Conservation (phyloP, 2,113 vertebrate genomes). For the Edolisoma coerulescens region DNA sequence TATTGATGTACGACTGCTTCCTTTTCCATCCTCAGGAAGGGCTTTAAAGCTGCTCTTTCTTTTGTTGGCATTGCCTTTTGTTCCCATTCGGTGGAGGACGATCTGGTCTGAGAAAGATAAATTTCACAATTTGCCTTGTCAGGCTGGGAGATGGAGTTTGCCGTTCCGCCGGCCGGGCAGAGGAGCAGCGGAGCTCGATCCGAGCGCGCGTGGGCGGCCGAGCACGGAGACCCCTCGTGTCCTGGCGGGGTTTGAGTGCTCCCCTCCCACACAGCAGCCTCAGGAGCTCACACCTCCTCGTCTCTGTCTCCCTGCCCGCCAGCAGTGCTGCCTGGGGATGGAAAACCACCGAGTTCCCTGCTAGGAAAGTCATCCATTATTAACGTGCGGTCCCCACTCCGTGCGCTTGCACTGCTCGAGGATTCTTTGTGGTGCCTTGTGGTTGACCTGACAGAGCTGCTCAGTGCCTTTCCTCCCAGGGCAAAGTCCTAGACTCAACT, state of each 20-base stretch:
- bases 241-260: neutral
- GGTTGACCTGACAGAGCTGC: neutral
- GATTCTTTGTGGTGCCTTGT: neutral
- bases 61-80: neutral
- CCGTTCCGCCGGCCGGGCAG: neutral
- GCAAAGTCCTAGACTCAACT: neutral
- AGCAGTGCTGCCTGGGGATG: neutral
- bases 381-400: accelerated
- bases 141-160: constrained; percentile 40
- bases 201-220: neutral
- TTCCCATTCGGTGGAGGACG: constrained; percentile 14
- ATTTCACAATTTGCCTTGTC: constrained; percentile 63
- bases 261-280: neutral
- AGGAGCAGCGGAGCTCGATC: neutral
- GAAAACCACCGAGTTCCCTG: neutral
- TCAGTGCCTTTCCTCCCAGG: neutral
- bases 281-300: neutral
- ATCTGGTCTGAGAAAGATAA: constrained; percentile 20
- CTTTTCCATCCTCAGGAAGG: neutral
- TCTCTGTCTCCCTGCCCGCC: neutral
- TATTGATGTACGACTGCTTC: neutral
- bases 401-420: neutral
- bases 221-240: neutral
- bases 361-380: neutral
- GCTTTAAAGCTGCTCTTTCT: neutral